Conservation (phyloP, 2,113 vertebrate genomes). For the Hylia prasina region DNA sequence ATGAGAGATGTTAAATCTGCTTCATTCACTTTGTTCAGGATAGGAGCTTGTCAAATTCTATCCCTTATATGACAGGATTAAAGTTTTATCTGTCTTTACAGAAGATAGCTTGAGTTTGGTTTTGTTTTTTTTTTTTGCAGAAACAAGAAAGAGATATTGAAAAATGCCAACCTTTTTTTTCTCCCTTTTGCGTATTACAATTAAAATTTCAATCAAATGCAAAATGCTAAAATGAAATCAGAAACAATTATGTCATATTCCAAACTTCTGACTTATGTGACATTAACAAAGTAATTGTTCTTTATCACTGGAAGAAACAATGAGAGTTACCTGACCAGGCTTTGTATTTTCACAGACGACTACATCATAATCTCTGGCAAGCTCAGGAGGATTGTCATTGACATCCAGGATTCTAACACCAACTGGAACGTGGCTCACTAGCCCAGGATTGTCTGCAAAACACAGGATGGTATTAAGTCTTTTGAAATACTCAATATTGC, state of each 20-base stretch:
- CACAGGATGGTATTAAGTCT: neutral
- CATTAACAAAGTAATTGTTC: neutral
- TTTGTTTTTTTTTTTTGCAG: neutral
- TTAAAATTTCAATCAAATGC: neutral
- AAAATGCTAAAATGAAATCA: neutral
- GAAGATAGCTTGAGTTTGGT: neutral
- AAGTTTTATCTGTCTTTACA: neutral
- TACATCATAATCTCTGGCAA: constrained; percentile 85
- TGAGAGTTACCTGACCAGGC: constrained; percentile 84
- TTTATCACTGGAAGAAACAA: neutral
- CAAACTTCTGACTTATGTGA: neutral
- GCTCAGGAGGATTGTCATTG: constrained; percentile 91
- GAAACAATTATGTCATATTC: neutral
- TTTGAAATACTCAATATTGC: neutral
- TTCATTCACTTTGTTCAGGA: neutral
- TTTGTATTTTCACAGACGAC: constrained; percentile 92
- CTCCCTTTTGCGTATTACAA: neutral
- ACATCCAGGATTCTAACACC: constrained; percentile 89
- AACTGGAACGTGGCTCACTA: constrained; percentile 85
- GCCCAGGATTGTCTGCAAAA: constrained; percentile 84
- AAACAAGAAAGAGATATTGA: neutral
- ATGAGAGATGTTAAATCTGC: neutral
- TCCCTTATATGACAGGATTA: neutral
- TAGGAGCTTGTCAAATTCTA: neutral
- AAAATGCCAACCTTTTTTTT: neutral